Conservation (phyloP, 2,113 vertebrate species). For the Malurus alboscapulatus region DNA sequence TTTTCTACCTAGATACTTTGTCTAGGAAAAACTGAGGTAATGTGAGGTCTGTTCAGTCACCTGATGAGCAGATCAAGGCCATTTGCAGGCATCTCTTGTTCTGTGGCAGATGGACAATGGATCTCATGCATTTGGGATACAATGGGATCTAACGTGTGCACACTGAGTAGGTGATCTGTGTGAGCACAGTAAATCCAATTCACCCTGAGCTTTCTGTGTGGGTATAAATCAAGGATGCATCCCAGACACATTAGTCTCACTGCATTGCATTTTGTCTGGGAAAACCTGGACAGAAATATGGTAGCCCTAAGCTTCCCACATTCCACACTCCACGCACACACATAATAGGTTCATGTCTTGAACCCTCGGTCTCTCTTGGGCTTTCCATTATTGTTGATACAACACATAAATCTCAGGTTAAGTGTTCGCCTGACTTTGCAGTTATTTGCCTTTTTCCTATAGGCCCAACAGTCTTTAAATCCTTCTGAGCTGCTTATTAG, state of each 20-base stretch:
- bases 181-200: not conserved
- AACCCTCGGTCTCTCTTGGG: constrained; percentile 28
- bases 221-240: constrained; percentile 59
- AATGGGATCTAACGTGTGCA: not conserved
- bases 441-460: constrained; percentile 26
- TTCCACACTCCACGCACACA: constrained; percentile 46
- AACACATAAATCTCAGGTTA: constrained; percentile 58
- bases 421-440: constrained; percentile 47
- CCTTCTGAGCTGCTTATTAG: constrained; percentile 20
- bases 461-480: constrained; percentile 45
- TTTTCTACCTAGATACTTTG: not conserved
- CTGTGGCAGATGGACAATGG: not conserved
- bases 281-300: constrained; percentile 64
- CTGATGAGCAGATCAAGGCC: not conserved
- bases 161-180: not conserved
- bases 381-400: constrained; percentile 50
- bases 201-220: not conserved
- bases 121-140: not conserved
- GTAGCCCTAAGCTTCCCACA: constrained; percentile 62
- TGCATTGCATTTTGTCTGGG: constrained; percentile 62
- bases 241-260: constrained; percentile 67
- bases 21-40: not conserved
- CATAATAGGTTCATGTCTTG: constrained; percentile 32
- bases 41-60: not conserved
- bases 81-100: not conserved